phyloP scores from a whole-genome alignment of 2,888 invertebrate species.

The Idaea biselata region DNA sequence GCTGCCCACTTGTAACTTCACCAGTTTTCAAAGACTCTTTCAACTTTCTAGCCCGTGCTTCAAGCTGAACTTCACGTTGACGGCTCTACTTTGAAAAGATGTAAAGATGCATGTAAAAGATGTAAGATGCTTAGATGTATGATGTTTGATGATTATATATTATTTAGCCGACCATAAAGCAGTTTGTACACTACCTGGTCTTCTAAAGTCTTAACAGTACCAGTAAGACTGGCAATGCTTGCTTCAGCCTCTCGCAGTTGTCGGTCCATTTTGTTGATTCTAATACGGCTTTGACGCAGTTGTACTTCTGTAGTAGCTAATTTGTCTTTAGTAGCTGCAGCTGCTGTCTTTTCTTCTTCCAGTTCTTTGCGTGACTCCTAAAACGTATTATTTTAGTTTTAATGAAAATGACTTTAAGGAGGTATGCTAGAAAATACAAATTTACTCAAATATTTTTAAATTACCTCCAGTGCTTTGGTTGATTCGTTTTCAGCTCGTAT shows the following conservation, averaged over 20 bases:
- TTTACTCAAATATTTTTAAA: neutral
- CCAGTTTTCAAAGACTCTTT: slow-evolving; percentile 70
- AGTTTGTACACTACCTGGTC: slow-evolving; percentile 54
- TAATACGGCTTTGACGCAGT: slow-evolving; percentile 55
- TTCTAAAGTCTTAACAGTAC: slow-evolving; percentile 66
- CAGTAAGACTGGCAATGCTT: slow-evolving; percentile 64
- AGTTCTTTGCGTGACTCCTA: slow-evolving; percentile 56
- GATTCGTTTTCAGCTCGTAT: slow-evolving; percentile 41
- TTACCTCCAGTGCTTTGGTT: slow-evolving; percentile 49
- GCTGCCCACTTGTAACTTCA: slow-evolving; percentile 59
- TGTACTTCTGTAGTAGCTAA: slow-evolving; percentile 56
- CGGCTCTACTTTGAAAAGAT: slow-evolving; percentile 51
- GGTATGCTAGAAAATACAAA: neutral
- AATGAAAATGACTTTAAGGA: no score
- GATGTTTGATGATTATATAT: neutral
- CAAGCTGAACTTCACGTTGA: slow-evolving; percentile 66
- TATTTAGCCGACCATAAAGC: neutral
- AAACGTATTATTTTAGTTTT: neutral
- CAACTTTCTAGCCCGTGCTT: slow-evolving; percentile 69
- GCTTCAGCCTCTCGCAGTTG: slow-evolving; percentile 71
- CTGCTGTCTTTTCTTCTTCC: slow-evolving; percentile 58
- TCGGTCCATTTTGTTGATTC: slow-evolving; percentile 68
- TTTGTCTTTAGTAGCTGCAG: slow-evolving; percentile 53
- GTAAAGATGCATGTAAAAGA: no score
- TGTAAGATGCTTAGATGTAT: no score